phyloP scores from a whole-genome alignment of 2,113 vertebrate genomes.

The Xenopus tropicalis region DNA sequence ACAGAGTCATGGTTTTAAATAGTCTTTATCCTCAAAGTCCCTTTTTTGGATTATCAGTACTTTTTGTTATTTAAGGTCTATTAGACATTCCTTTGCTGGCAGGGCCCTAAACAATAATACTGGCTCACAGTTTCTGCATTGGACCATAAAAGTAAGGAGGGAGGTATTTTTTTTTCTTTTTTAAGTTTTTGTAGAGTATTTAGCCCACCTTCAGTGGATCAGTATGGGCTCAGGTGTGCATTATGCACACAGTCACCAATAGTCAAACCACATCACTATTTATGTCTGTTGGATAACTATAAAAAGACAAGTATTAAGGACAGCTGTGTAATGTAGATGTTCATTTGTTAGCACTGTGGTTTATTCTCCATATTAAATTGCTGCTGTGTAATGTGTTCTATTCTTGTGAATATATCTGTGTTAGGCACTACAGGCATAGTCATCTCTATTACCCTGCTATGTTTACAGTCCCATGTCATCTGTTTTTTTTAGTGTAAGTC shows the following conservation, averaged over 20 bases:
- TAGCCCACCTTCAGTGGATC: constrained; percentile 47
- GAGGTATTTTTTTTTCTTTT: constrained; percentile 46
- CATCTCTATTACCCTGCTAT: constrained; percentile 55
- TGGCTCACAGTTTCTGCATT: background rate
- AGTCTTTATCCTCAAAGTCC: constrained; percentile 1
- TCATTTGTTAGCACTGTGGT: constrained; percentile 64
- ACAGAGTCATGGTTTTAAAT: background rate
- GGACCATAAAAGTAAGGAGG: background rate
- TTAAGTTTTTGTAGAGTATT: constrained; percentile 45
- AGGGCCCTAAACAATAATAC: background rate
- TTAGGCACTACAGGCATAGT: constrained; percentile 56
- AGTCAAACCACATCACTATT: constrained; percentile 57
- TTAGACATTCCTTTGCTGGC: constrained; percentile 6
- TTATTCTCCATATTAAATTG: constrained; percentile 58
- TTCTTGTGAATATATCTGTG: constrained; percentile 56
- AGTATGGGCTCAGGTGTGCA: constrained; percentile 21
- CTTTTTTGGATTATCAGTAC: background rate
- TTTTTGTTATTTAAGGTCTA: background rate
- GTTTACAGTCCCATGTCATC: constrained; percentile 64
- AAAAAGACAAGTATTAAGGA: constrained; percentile 42
- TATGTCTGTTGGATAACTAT: constrained; percentile 59
- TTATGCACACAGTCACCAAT: constrained; percentile 56
- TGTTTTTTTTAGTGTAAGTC: constrained; percentile 58
- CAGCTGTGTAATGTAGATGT: constrained; percentile 59
- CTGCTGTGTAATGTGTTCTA: constrained; percentile 65